A percentile compares a stretch with the other conserved stretches of the same genome.
Evolutionary conservation across 2,797 vertebrate genomes (phyloP).

Genomic region (Oreonectes daqikongensis): DNA sequence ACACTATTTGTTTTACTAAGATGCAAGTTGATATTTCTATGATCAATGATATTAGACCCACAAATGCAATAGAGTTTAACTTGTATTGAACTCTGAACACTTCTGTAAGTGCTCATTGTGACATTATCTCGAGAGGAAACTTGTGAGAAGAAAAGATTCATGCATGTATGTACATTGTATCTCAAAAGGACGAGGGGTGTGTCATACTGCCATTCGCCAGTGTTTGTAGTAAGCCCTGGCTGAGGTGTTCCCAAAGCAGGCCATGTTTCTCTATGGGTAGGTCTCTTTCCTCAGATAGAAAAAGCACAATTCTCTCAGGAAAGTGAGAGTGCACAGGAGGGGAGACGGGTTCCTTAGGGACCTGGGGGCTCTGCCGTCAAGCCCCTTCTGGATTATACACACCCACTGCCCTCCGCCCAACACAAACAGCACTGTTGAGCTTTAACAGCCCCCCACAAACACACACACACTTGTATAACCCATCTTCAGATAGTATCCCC

Average conservation of each 20-base stretch:
- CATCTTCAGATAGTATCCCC: constrained; percentile 76
- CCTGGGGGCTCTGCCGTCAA: constrained; percentile 67
- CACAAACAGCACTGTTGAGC: constrained; percentile 69
- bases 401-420: constrained; percentile 72
- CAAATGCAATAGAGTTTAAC: not conserved
- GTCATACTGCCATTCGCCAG: constrained; percentile 39
- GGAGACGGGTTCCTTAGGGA: constrained; percentile 71
- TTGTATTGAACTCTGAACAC: not conserved
- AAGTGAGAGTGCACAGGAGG: constrained; percentile 77
- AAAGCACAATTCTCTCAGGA: constrained; percentile 82
- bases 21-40: not conserved
- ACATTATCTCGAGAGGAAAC: constrained; percentile 20
- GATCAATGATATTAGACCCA: not conserved
- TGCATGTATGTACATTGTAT: constrained; percentile 21
- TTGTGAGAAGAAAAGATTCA: constrained; percentile 23
- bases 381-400: constrained; percentile 61
- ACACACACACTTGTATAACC: constrained; percentile 59
- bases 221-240: constrained; percentile 53
- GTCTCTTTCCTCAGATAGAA: constrained; percentile 86
- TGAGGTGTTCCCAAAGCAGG: constrained; percentile 68
- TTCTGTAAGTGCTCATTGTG: constrained; percentile 5
- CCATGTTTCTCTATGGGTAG: constrained; percentile 76
- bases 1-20: too few species aligned
- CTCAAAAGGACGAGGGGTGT: constrained; percentile 37
- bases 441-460: constrained; percentile 25